Percentiles rank a stretch among this genome's conserved stretches.
These are phyloP conservation scores for Melinopterus prodromus DNA, from an alignment of 2,888 invertebrate species.

Conservation along the genomic window DNA sequence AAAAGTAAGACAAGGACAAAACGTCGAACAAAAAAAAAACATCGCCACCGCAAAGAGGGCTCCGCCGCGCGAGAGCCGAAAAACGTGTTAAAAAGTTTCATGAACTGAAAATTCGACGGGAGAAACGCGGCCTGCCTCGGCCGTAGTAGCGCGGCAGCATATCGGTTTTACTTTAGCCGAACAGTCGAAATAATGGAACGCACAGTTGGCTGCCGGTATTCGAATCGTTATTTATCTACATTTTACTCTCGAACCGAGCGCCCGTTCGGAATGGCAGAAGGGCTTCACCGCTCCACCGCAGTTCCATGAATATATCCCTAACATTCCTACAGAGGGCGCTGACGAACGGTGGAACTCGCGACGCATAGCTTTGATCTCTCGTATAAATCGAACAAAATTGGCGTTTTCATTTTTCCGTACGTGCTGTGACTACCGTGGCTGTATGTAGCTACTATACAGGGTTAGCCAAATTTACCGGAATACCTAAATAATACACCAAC, in stretches of 20 bases:
- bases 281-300: neutral
- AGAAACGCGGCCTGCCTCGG: neutral
- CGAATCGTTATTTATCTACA: neutral
- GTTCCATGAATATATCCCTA: neutral
- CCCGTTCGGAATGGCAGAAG: neutral
- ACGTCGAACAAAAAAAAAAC: neutral
- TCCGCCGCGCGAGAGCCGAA: neutral
- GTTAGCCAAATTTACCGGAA: too few relatives aligned
- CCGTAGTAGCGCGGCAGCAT: neutral
- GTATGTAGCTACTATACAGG: too few relatives aligned
- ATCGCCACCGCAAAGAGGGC: neutral
- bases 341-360: neutral
- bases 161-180: neutral
- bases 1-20: too few relatives aligned
- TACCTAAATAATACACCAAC: too few relatives aligned
- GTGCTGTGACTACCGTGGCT: neutral
- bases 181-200: neutral
- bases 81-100: slow-evolving; percentile 4
- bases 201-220: neutral
- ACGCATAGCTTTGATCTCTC: neutral
- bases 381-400: neutral
- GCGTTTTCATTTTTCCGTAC: neutral
- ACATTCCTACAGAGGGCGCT: neutral
- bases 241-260: slow-evolving; percentile 4
- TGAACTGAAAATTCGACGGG: neutral